phyloP scores from a whole-genome alignment of 1,140 invertebrate genomes.

The Micrasema longulum region DNA sequence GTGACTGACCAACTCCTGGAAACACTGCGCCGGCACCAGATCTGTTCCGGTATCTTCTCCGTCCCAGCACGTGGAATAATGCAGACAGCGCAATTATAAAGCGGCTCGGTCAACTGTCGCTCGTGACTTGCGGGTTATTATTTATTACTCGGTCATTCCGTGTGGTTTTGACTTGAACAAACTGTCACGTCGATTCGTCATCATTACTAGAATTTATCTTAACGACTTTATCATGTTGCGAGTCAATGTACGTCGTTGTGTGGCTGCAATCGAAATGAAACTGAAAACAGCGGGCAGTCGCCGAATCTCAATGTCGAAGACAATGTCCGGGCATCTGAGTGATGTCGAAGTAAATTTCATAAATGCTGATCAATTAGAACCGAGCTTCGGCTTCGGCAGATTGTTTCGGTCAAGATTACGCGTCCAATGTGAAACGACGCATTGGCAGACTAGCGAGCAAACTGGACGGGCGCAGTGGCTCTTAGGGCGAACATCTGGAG shows the following conservation, averaged over 20 bases:
- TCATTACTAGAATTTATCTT: too few species aligned
- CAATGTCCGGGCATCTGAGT: too few species aligned
- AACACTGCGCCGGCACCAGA: neutral
- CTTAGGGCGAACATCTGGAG: slow-evolving; percentile 21
- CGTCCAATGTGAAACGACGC: slow-evolving; percentile 37
- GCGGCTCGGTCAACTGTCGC: neutral
- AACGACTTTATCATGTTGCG: too few species aligned
- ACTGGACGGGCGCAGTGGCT: slow-evolving; percentile 10
- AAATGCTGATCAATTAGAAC: too few species aligned
- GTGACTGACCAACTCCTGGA: slow-evolving; percentile 41
- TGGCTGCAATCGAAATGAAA: neutral
- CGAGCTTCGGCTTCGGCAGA: neutral
- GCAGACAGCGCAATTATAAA: neutral
- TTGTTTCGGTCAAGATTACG: slow-evolving; percentile 34
- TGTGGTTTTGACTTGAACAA: too few species aligned
- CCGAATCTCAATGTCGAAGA: neutral
- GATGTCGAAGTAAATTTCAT: too few species aligned
- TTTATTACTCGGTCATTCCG: too few species aligned
- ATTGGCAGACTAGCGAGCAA: slow-evolving; percentile 26
- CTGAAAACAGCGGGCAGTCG: neutral
- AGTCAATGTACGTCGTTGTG: too few species aligned
- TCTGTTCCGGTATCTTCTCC: slow-evolving; percentile 16
- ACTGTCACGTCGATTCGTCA: too few species aligned
- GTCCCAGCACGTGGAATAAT: too few species aligned
- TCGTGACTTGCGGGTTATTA: too few species aligned